Conservation (phyloP, 2,888 invertebrate genomes). For the Chromoteleia sp. region DNA sequence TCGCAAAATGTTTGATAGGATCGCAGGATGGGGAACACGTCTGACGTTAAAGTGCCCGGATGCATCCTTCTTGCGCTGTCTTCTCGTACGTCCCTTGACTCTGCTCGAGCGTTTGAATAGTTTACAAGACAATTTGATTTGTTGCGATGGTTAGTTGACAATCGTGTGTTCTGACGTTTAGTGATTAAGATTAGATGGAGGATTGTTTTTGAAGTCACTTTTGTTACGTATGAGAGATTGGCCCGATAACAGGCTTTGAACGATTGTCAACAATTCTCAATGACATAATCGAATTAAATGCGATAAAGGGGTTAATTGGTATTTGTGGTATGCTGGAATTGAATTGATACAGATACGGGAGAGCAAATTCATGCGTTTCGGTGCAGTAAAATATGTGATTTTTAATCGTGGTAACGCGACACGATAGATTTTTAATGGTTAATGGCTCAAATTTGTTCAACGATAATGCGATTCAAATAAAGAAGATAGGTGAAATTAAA, state of each 20-base stretch:
- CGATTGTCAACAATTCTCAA: not conserved
- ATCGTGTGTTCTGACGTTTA: conserved; percentile 10
- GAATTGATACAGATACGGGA: no score
- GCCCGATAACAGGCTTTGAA: not conserved
- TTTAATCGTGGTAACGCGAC: no score
- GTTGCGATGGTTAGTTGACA: conserved; percentile 14
- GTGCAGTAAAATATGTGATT: no score
- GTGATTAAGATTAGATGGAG: not conserved
- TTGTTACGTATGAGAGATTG: not conserved
- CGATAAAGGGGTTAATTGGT: not conserved
- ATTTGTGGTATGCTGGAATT: not conserved
- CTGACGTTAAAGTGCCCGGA: conserved; percentile 1
- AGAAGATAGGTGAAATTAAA: no score
- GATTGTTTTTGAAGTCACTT: not conserved
- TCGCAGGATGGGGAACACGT: not conserved
- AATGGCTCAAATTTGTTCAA: no score
- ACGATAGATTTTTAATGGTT: no score
- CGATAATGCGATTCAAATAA: no score
- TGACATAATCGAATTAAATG: conserved; percentile 1
- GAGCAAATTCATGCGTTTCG: no score
- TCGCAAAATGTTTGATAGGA: not conserved
- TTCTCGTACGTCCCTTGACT: not conserved
- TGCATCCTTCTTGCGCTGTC: conserved; percentile 21
- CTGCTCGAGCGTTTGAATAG: not conserved
- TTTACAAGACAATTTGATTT: not conserved